Evolutionary conservation across 2,113 vertebrate species (phyloP), one percentile per base, ranked within the genome.

Genomic region (Strix aluco): DNA sequence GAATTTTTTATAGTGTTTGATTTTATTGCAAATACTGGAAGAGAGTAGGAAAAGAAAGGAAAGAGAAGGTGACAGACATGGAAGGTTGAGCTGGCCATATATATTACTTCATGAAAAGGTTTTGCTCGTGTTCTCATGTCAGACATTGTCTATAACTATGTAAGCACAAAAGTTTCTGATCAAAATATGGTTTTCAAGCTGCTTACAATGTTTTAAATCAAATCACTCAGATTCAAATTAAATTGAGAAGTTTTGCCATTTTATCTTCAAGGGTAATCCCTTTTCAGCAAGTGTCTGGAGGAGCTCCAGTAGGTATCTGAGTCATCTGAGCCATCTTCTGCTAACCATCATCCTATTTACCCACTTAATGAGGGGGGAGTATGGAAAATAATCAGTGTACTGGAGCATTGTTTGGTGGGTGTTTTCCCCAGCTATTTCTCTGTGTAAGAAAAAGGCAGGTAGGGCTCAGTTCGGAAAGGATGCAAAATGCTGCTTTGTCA

Each of bases 301-400:
- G 25, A n/a, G 27, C 12, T 81, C 15, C 11, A 29, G 15, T 29
- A 75, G 11, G 3, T 27, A 11, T 55, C 42, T 55, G 23, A 85
- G 6, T 5, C 5, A 20, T 69, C 27, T 51, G 23, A 85, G 6
- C 5, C 5, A 20, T 69, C 27, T 86, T 80, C 61, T 80, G 44
- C 25, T 25, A 86, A 4, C 16, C 5, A 4, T 38, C 17, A 81
- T 93, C 22, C 11, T 51, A 10, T 47, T 89, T 67, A 49, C 6
- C 10, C 22, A 34, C 11, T 58, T 85, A 55, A 29, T 32, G 15
- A 29, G 3, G 7, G 6, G 1, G 6, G 0, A 58, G 1, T 11
- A 29, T 51, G 32, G 38, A 55, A 88, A 82, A 86, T 67, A 54
- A 71, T 87, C 21, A 29, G 13, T 36, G 20, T 30, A 67, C n/a